phyloP scores from a whole-genome alignment of 2,113 vertebrate species.

The Manacus vitellinus region DNA sequence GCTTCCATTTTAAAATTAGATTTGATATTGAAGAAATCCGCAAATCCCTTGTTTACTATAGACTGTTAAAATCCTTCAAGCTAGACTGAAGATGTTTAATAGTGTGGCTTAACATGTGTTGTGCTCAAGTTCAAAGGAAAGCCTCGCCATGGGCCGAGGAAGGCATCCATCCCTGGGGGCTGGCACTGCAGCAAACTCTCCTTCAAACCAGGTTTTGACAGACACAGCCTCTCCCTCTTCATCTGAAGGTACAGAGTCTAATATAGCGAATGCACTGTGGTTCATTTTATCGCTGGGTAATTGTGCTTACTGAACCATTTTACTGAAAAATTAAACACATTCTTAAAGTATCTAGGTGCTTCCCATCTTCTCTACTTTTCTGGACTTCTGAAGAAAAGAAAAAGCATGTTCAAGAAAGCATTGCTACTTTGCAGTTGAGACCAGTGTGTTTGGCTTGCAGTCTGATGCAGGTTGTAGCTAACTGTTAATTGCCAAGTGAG shows the following conservation, averaged over 20 bases:
- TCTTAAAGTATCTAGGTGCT: not conserved
- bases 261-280: not conserved
- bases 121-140: not conserved
- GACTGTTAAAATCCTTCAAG: not conserved
- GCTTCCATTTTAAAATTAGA: not conserved
- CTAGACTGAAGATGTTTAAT: not conserved
- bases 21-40: not conserved
- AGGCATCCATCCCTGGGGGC: not conserved
- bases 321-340: not conserved
- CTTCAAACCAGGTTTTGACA: not conserved
- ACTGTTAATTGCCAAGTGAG: not conserved
- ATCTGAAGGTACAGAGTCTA: not conserved
- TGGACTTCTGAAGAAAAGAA: not conserved
- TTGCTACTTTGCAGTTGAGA: not conserved
- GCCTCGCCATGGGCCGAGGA: rapidly evolving
- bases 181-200: not conserved
- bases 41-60: not conserved
- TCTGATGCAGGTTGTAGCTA: not conserved
- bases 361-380: not conserved
- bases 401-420: not conserved
- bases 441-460: not conserved
- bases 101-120: rapidly evolving
- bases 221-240: not conserved
- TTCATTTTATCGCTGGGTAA: not conserved
- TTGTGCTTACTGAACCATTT: not conserved